These are phyloP conservation scores for Synanthedon myopaeformis DNA, from an alignment of 2,888 invertebrate species.

Conservation along the genomic window DNA sequence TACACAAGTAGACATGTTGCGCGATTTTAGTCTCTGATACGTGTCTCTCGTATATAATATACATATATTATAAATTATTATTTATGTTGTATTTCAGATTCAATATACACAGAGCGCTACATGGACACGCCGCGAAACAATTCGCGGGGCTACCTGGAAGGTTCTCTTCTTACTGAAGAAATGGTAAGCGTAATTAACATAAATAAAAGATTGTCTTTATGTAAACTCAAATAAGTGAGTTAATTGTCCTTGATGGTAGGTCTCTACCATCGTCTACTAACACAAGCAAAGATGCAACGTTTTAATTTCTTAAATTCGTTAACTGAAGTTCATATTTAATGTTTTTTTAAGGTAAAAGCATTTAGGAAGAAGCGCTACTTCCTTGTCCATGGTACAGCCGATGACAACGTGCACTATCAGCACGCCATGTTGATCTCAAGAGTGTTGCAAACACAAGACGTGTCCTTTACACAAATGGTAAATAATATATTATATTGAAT, in stretches of 20 bases:
- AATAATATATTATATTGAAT: conserved; percentile 11
- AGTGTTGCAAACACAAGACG: conserved; percentile 84
- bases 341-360: conserved; percentile 37
- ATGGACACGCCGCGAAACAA: conserved; percentile 92
- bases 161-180: conserved; percentile 78
- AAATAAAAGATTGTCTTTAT: no score
- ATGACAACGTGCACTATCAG: conserved; percentile 98
- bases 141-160: conserved; percentile 76
- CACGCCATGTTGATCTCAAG: conserved; percentile 94
- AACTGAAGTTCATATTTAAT: no score
- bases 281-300: no score
- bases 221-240: no score
- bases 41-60: no score
- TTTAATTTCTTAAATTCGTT: no score
- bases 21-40: no score
- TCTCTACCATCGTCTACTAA: no score
- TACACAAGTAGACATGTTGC: no score
- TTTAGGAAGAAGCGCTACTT: conserved; percentile 82
- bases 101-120: conserved; percentile 96
- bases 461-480: conserved; percentile 94
- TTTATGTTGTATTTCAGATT: conserved; percentile 73
- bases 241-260: no score
- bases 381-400: conserved; percentile 93
- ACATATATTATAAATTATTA: no score
- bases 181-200: conserved; percentile 30